Conservation (phyloP, 1,140 invertebrate species). For the Drosophila pectinifera region DNA sequence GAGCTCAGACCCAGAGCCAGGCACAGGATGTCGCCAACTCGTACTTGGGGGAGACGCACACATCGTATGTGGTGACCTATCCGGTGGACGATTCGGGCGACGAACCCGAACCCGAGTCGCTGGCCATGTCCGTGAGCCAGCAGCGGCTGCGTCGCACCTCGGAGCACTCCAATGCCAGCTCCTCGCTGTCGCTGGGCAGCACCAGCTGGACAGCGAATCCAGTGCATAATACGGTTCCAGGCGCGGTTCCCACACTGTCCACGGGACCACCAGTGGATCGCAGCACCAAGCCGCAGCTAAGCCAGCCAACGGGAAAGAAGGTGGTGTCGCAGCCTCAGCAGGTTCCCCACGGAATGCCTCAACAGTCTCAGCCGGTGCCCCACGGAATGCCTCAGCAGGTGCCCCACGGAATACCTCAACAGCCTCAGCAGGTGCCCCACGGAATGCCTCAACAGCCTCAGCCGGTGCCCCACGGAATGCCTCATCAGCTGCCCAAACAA, state of each 20-base stretch:
- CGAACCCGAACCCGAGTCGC: slow-evolving; percentile 52
- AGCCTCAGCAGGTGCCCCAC: not conserved
- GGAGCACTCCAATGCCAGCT: slow-evolving; percentile 72
- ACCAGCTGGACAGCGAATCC: slow-evolving; percentile 81
- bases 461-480: not conserved
- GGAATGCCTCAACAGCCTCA: slow-evolving; percentile 2
- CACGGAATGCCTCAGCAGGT: not conserved
- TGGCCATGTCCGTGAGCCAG: slow-evolving; percentile 27
- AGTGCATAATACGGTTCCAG: slow-evolving; percentile 44
- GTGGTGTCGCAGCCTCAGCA: not conserved
- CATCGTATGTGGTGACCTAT: slow-evolving; percentile 76
- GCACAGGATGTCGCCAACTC: slow-evolving; percentile 8
- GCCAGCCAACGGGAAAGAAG: slow-evolving; percentile 7
- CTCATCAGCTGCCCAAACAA: slow-evolving; percentile 9
- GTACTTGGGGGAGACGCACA: slow-evolving; percentile 56
- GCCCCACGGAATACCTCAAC: not conserved
- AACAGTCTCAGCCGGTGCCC: slow-evolving; percentile 4
- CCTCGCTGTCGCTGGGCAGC: slow-evolving; percentile 51
- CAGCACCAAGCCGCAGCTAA: slow-evolving; percentile 49
- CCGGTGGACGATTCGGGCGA: slow-evolving; percentile 73
- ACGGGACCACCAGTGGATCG: slow-evolving; percentile 47
- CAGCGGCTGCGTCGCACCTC: slow-evolving; percentile 53
- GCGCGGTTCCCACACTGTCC: not conserved
- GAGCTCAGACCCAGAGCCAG: not conserved
- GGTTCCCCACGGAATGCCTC: not conserved